These are phyloP conservation scores for Idris sp. DNA, from an alignment of 1,140 invertebrate species.

Conservation along the genomic window DNA sequence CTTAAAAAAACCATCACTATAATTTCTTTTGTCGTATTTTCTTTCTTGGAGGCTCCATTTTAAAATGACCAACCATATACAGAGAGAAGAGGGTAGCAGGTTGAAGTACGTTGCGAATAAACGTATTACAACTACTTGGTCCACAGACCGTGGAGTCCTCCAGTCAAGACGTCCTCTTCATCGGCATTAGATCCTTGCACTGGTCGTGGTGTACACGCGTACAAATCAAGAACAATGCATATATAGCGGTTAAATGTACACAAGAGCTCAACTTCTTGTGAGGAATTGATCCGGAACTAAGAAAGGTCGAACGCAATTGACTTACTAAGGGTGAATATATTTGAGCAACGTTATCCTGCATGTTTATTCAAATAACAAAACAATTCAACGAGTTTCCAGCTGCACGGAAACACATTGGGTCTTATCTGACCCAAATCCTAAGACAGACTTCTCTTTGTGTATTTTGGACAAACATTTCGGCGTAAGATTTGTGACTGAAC, in stretches of 20 bases:
- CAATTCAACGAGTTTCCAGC: background rate
- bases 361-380: conserved; percentile 23
- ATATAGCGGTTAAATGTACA: conserved; percentile 21
- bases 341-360: conserved; percentile 6
- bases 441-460: background rate
- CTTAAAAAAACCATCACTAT: too few relatives aligned
- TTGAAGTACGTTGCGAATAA: conserved; percentile 65
- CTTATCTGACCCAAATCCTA: conserved; percentile 2
- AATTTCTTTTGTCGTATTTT: too few relatives aligned
- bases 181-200: conserved; percentile 69
- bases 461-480: too few relatives aligned
- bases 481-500: too few relatives aligned
- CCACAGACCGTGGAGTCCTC: conserved; percentile 69
- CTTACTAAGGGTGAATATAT: conserved; percentile 25
- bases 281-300: conserved; percentile 20
- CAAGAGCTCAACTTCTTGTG: conserved; percentile 16
- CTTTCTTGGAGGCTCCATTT: too few relatives aligned
- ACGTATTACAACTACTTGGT: conserved; percentile 72
- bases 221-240: conserved; percentile 15
- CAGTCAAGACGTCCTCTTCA: conserved; percentile 72
- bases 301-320: conserved; percentile 32
- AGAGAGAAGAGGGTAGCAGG: conserved; percentile 38
- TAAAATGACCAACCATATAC: too few relatives aligned
- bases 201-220: conserved; percentile 32
- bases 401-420: conserved; percentile 3